A percentile compares a stretch with the other conserved stretches of the same genome.
Evolutionary conservation across 2,888 invertebrate species (phyloP).

Genomic region (Latheticus oryzae): DNA sequence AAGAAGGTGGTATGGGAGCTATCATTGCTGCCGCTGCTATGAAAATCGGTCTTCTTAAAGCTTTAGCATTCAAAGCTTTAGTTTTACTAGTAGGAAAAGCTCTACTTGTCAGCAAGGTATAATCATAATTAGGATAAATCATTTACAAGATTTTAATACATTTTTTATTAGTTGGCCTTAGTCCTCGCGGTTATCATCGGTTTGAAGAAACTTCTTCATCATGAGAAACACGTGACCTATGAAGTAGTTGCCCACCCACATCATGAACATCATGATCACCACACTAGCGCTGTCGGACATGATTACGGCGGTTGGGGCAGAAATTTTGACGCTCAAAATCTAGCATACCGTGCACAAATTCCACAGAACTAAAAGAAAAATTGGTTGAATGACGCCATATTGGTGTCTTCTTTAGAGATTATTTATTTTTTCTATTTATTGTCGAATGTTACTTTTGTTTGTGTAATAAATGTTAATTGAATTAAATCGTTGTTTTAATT

Average conservation of each 20-base stretch:
- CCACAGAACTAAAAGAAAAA: conserved; percentile 57
- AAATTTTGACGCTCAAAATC: conserved; percentile 68
- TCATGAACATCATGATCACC: conserved; percentile 69
- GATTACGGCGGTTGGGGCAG: conserved; percentile 71
- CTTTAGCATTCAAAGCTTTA: conserved; percentile 83
- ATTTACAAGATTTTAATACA: conserved; percentile 1
- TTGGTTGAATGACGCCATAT: conserved; percentile 56
- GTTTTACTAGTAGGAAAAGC: conserved; percentile 88
- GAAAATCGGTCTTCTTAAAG: conserved; percentile 85
- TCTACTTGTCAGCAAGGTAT: conserved; percentile 80
- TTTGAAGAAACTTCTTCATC: conserved; percentile 83
- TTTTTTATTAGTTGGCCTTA: conserved; percentile 72
- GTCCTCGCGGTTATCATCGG: conserved; percentile 84
- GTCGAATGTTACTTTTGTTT: conserved; percentile 24
- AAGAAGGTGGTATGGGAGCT: conserved; percentile 73
- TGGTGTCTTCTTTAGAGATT: conserved; percentile 55
- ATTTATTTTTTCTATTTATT: conserved; percentile 50
- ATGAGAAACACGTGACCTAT: conserved; percentile 79
- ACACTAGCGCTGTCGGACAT: conserved; percentile 62
- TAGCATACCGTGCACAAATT: conserved; percentile 74
- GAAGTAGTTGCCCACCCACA: conserved; percentile 81
- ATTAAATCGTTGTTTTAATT: too few relatives aligned
- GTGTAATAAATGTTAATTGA: conserved; percentile 36
- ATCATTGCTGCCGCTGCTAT: conserved; percentile 81
- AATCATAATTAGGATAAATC: conserved; percentile 19